phyloP scores from a whole-genome alignment of 37 sponge, comb jelly and placozoan genomes.

The Beroe ovata region DNA sequence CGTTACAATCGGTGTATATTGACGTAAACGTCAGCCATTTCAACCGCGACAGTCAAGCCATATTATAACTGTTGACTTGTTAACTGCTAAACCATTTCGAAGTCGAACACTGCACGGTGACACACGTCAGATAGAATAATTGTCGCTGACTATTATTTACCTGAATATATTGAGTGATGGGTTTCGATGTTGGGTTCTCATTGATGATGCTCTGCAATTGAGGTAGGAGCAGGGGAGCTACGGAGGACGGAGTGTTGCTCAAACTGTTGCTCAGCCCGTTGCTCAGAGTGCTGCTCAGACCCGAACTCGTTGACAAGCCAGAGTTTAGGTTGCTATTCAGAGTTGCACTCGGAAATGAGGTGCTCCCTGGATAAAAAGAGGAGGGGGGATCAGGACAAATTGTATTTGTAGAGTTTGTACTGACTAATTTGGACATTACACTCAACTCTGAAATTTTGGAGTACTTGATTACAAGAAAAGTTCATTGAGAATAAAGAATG shows the following conservation, averaged over 20 bases:
- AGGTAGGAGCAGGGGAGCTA: slow-evolving; percentile 43
- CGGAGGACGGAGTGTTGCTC: neutral
- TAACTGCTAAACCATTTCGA: too few species aligned
- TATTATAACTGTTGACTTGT: too few species aligned
- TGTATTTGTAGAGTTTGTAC: too few species aligned
- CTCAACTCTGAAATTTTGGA: too few species aligned
- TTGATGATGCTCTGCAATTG: slow-evolving; percentile 65
- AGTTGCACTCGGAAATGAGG: neutral
- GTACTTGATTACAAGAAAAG: too few species aligned
- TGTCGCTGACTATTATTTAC: too few species aligned
- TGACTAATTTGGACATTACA: too few species aligned
- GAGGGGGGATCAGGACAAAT: too few species aligned
- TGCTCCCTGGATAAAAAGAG: neutral
- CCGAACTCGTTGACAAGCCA: neutral
- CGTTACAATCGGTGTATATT: neutral
- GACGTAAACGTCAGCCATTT: neutral
- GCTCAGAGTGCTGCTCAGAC: neutral
- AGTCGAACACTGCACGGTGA: too few species aligned
- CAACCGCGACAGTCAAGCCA: too few species aligned
- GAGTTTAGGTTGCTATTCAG: neutral
- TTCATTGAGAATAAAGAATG: too few species aligned
- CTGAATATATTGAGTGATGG: slow-evolving; percentile 66
- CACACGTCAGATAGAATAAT: too few species aligned
- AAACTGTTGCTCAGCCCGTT: neutral
- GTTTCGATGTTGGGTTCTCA: slow-evolving; percentile 46